A percentile compares a stretch with the other conserved stretches of the same genome.
Evolutionary conservation across 2,888 invertebrate species (phyloP).

Genomic region (Celastrina argiolus): DNA sequence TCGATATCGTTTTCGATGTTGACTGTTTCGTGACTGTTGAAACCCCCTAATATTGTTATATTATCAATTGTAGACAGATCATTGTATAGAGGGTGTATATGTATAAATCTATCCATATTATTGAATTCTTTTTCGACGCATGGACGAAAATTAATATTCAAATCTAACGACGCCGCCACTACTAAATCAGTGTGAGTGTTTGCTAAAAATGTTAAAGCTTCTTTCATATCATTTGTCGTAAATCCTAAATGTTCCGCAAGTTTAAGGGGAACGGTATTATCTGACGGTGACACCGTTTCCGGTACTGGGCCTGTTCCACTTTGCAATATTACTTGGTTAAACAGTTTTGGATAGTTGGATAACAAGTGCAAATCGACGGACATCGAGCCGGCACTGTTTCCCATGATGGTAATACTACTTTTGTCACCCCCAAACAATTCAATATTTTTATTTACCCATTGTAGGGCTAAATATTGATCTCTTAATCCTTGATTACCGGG

Average conservation of each 20-base stretch:
- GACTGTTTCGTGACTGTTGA: conserved; percentile 44
- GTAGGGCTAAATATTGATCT: conserved; percentile 41
- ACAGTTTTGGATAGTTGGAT: conserved; percentile 38
- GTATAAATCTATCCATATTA: conserved; percentile 38
- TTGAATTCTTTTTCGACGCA: conserved; percentile 35
- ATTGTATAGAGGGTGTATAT: conserved; percentile 41
- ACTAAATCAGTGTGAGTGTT: conserved; percentile 28
- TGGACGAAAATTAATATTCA: conserved; percentile 28
- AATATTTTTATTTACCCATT: conserved; percentile 45
- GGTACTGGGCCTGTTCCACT: conserved; percentile 39
- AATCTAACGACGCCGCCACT: conserved; percentile 31
- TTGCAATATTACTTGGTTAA: conserved; percentile 40
- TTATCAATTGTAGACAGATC: conserved; percentile 42
- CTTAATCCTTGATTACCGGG: conserved; percentile 48
- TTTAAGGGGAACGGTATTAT: conserved; percentile 33
- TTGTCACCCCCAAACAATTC: conserved; percentile 41
- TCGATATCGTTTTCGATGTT: neutral
- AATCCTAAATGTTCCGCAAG: conserved; percentile 41
- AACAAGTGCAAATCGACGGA: conserved; percentile 39
- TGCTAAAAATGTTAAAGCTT: conserved; percentile 39
- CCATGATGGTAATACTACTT: conserved; percentile 39
- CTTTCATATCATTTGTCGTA: conserved; percentile 35
- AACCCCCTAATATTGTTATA: conserved; percentile 50
- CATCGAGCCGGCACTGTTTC: conserved; percentile 35
- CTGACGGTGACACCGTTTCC: conserved; percentile 33